Percentiles rank a stretch among this genome's conserved stretches.
These are phyloP conservation scores for Cacatua alba DNA, from an alignment of 2,113 vertebrate species.

Conservation along the genomic window DNA sequence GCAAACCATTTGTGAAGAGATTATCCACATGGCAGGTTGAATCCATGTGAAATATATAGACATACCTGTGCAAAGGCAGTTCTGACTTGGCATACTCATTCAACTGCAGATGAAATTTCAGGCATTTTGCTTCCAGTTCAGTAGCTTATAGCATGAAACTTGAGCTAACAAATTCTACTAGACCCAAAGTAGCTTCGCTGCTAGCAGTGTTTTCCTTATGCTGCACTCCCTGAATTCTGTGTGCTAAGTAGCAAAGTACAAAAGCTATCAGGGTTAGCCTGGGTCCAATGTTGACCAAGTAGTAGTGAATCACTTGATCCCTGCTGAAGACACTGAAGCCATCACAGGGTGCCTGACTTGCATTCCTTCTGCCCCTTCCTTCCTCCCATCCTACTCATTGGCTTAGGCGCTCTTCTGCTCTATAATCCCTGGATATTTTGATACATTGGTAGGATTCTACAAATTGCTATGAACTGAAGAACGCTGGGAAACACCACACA, in stretches of 20 bases:
- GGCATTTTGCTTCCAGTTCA: background rate
- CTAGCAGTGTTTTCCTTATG: background rate
- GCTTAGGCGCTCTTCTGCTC: background rate
- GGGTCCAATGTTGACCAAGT: background rate
- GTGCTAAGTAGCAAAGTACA: background rate
- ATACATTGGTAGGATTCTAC: background rate
- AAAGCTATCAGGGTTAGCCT: background rate
- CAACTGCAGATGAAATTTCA: background rate
- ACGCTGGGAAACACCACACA: background rate
- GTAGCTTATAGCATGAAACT: background rate
- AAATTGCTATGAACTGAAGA: background rate
- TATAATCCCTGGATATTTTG: background rate
- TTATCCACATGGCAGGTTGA: background rate
- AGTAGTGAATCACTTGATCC: background rate
- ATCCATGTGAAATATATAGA: background rate
- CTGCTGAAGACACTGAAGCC: background rate
- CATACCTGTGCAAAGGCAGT: background rate
- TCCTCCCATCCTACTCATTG: background rate
- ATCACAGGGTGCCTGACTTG: background rate
- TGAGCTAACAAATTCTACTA: background rate
- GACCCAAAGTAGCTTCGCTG: background rate
- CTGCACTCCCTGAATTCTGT: background rate
- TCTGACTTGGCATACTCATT: background rate
- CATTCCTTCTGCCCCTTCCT: background rate
- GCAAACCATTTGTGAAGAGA: background rate